phyloP scores from a whole-genome alignment of 92 coral and sea anemone genomes.

The Siderastrea siderea region DNA sequence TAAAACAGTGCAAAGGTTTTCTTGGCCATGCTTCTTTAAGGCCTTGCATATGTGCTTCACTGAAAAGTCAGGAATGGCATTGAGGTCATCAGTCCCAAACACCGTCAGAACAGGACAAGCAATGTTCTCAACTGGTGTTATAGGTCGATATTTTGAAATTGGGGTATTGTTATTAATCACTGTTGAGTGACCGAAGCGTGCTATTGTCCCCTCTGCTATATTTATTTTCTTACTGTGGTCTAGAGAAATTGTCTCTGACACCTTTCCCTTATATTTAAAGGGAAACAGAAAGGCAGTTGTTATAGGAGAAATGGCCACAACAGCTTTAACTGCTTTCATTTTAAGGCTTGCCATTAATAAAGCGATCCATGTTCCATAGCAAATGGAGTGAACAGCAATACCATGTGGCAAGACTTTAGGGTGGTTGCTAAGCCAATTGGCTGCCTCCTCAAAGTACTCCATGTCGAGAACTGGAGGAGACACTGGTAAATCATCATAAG shows the following conservation, averaged over 20 bases:
- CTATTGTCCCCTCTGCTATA: constrained; percentile 19
- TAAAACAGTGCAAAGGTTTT: constrained; percentile 45
- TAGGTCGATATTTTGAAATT: constrained; percentile 5
- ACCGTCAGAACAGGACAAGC: constrained; percentile 69
- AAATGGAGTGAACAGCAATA: constrained; percentile 66
- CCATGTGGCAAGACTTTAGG: constrained; percentile 11
- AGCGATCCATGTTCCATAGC: constrained; percentile 57
- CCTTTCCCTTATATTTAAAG: constrained; percentile 34
- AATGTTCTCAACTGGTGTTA: too few species aligned
- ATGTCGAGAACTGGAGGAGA: constrained; percentile 46
- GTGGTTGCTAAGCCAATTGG: too few species aligned
- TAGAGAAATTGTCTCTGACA: background rate
- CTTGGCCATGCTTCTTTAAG: constrained; percentile 58
- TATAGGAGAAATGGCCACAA: constrained; percentile 42
- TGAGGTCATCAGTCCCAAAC: constrained; percentile 61
- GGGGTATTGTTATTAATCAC: background rate
- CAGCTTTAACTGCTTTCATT: constrained; percentile 45
- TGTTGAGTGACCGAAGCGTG: background rate
- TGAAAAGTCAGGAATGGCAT: constrained; percentile 21
- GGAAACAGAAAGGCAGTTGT: background rate
- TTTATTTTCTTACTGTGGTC: background rate
- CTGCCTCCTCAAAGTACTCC: constrained; percentile 33
- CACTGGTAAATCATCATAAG: constrained; percentile 68
- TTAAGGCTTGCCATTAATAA: constrained; percentile 1
- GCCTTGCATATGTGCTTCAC: constrained; percentile 37